phyloP scores from a whole-genome alignment of 2,888 invertebrate species.

The Buathra laborator region DNA sequence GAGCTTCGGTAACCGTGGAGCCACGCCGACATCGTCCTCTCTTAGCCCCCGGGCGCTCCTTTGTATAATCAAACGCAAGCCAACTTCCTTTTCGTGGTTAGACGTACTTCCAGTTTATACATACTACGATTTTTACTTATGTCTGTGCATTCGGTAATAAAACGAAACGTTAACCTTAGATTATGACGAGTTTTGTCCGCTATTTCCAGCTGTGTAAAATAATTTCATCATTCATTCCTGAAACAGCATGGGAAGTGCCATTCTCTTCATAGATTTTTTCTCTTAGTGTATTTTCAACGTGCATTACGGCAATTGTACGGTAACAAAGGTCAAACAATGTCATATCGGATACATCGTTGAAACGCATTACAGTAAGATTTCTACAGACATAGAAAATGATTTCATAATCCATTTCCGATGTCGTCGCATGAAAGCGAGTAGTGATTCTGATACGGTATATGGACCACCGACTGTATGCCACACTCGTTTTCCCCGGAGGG shows the following conservation, averaged over 20 bases:
- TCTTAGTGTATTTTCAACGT: too few species aligned
- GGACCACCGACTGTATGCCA: neutral
- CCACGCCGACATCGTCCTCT: slow-evolving; percentile 51
- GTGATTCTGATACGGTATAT: slow-evolving; percentile 7
- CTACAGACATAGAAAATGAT: neutral
- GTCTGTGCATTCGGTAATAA: neutral
- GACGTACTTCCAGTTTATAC: neutral
- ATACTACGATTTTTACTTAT: neutral
- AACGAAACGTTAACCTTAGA: neutral
- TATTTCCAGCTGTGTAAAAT: neutral
- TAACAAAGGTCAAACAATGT: neutral
- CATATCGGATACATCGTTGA: neutral
- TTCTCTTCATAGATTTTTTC: neutral
- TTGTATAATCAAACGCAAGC: slow-evolving; percentile 66
- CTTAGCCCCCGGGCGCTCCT: slow-evolving; percentile 57
- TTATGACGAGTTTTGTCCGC: neutral
- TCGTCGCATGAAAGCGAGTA: neutral
- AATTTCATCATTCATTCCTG: slow-evolving; percentile 22
- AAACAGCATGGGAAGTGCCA: neutral
- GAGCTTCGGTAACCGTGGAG: slow-evolving; percentile 60
- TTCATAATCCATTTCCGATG: slow-evolving; percentile 6
- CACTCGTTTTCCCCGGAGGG: slow-evolving; percentile 27
- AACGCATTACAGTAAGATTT: neutral
- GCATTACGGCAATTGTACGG: neutral
- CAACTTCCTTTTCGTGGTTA: slow-evolving; percentile 60